phyloP scores from a whole-genome alignment of 2,797 vertebrate genomes.

The Denticeps clupeoides region DNA sequence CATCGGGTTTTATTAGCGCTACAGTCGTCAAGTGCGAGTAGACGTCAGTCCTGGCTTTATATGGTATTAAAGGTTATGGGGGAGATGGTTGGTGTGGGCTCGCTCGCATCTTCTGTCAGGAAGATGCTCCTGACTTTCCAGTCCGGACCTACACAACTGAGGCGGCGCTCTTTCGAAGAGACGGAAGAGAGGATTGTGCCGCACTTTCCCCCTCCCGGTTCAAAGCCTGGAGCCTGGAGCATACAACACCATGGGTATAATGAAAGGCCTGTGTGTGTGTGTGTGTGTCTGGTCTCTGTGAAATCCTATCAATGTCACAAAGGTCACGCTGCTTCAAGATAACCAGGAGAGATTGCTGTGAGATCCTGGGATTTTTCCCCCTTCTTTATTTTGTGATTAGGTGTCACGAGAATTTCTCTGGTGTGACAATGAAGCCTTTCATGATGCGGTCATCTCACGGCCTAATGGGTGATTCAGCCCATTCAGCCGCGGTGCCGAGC shows the following conservation, averaged over 20 bases:
- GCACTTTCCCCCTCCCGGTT: constrained; percentile 42
- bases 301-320: constrained; percentile 71
- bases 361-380: constrained; percentile 49
- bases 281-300: constrained; percentile 33
- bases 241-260: constrained; percentile 26
- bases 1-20: constrained; percentile 22
- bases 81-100: constrained; percentile 7
- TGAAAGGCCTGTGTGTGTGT: constrained; percentile 26
- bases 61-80: constrained; percentile 19
- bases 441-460: constrained; percentile 56
- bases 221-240: constrained; percentile 29
- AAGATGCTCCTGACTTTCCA: constrained; percentile 36
- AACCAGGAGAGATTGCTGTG: constrained; percentile 55
- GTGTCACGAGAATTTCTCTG: constrained; percentile 64
- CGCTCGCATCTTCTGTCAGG: constrained; percentile 9
- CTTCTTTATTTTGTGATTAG: constrained; percentile 57
- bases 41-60: constrained; percentile 11
- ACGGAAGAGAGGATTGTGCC: constrained; percentile 37
- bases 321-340: constrained; percentile 63
- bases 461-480: constrained; percentile 35
- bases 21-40: constrained; percentile 18
- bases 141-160: constrained; percentile 31
- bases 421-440: constrained; percentile 63
- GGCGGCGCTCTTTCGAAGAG: constrained; percentile 22
- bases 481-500: constrained; percentile 41